Evolutionary conservation across 1,140 invertebrate species (phyloP), one percentile per base, ranked within the genome.

Genomic region (Drosophila oshimai): DNA sequence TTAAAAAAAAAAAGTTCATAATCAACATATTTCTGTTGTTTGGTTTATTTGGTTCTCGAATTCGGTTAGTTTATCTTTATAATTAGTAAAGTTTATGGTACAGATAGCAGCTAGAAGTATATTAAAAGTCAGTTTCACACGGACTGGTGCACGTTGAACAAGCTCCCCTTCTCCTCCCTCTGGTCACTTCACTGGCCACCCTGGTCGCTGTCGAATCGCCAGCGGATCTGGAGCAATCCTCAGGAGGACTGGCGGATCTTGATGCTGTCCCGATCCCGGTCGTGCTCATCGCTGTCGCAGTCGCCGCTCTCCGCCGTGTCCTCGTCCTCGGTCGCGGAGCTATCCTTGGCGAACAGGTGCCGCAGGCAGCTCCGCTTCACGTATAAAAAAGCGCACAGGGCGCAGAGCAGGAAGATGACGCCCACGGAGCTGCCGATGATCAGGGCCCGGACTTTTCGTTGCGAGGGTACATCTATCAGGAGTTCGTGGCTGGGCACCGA

Each of bases 391-490:
- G 94, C 91, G 4, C 91, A 92, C 33, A 93, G 92, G 6, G 94
- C 91, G 15, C 92, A 92, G 0, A 93, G 69, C 15, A 92, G 91
- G 6, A 93, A 93, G n/a, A 94, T 60, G 15, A 94, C 92, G 10
- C 92, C 92, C n/a, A 94, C 92, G 2, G 92, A 91, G 28, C 94
- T 92, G 12, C 94, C 94, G 75, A 94, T 93, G 1, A 94, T 93
- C 39, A 95, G 92, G 2, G 94, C 93, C 9, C 93, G 90, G 37
- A 94, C 92, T 55, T 92, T 92, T 22, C 93, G 92, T 71, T 94
- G 94, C 1, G 93, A 93, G 2, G 94, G 93, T 7, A 95, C 92
- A 39, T 93, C 92, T 0, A 94, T 78, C 6, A 91, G 90, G 17
- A 94, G 90, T 44, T 93, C 92, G 2, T 92, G 92, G 47, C 94